These are phyloP conservation scores for Meta bourneti DNA, from an alignment of 2,888 invertebrate genomes.

Conservation along the genomic window DNA sequence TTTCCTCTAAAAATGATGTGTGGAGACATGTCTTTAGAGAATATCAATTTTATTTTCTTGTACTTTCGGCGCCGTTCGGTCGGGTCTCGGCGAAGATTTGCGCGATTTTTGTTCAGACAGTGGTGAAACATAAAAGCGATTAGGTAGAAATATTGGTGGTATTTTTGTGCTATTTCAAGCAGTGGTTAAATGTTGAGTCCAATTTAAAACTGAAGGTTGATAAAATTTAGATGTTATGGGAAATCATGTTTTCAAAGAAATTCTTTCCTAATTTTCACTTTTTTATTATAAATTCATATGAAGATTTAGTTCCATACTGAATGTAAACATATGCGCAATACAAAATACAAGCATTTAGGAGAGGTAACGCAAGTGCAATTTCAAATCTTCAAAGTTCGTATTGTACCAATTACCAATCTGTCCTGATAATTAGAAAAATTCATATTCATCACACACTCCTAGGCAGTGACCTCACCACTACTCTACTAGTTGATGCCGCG, in stretches of 20 bases:
- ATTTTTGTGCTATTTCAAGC: neutral
- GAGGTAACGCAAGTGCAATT: too few relatives aligned
- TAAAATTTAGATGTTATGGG: neutral
- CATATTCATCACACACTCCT: too few relatives aligned
- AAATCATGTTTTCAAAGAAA: neutral
- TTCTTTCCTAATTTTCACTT: too few relatives aligned
- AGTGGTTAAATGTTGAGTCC: too few relatives aligned
- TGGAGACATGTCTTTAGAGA: constrained; percentile 17
- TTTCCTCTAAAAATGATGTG: constrained; percentile 17
- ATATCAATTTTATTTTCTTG: constrained; percentile 32
- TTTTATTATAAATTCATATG: neutral
- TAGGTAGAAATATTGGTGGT: neutral
- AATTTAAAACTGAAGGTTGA: too few relatives aligned
- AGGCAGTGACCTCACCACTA: too few relatives aligned
- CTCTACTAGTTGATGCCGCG: too few relatives aligned
- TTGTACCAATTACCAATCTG: too few relatives aligned
- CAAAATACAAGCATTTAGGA: too few relatives aligned
- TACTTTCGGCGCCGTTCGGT: constrained; percentile 13
- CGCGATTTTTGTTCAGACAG: neutral
- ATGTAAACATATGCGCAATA: too few relatives aligned
- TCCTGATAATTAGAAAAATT: too few relatives aligned
- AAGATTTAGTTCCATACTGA: neutral
- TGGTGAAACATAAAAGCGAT: constrained; percentile 4
- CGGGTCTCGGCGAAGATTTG: neutral
- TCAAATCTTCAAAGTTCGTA: too few relatives aligned